Evolutionary conservation across 2,797 vertebrate species (phyloP).

Genomic region (Xiphorhynchus erythropygius): DNA sequence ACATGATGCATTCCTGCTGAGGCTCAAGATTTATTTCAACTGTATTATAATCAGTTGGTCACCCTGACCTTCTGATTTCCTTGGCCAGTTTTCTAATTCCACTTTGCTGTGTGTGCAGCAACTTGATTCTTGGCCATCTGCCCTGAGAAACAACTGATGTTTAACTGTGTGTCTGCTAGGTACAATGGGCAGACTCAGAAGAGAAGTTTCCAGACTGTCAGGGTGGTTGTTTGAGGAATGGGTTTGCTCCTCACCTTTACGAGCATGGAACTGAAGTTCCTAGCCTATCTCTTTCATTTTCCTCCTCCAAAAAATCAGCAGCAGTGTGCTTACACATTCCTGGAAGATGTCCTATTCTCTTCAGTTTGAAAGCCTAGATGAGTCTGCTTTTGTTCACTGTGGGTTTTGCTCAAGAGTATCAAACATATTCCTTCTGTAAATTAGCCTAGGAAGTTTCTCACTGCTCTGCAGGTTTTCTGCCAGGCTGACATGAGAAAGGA

Average conservation of each 20-base stretch:
- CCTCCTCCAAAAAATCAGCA: neutral
- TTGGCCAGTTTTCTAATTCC: neutral
- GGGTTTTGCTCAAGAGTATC: neutral
- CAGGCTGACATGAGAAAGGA: neutral
- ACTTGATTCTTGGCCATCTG: neutral
- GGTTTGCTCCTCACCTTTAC: neutral
- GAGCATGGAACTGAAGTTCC: neutral
- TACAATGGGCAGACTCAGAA: neutral
- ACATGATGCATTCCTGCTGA: neutral
- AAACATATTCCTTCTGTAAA: neutral
- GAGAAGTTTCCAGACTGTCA: neutral
- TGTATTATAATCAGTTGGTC: neutral
- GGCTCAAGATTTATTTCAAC: neutral
- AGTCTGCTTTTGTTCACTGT: neutral
- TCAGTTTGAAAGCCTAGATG: neutral
- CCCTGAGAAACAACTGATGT: neutral
- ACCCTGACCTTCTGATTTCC: neutral
- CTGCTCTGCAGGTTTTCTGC: neutral
- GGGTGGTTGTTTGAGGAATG: neutral
- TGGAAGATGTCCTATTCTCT: neutral
- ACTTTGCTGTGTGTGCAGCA: fast-evolving
- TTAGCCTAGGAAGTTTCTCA: neutral
- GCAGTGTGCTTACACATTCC: neutral
- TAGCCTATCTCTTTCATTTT: neutral
- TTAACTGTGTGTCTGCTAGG: neutral